Percentiles rank a stretch among this genome's conserved stretches.
Evolutionary conservation across 2,797 vertebrate genomes (phyloP).

Genomic region (Alosa sapidissima): DNA sequence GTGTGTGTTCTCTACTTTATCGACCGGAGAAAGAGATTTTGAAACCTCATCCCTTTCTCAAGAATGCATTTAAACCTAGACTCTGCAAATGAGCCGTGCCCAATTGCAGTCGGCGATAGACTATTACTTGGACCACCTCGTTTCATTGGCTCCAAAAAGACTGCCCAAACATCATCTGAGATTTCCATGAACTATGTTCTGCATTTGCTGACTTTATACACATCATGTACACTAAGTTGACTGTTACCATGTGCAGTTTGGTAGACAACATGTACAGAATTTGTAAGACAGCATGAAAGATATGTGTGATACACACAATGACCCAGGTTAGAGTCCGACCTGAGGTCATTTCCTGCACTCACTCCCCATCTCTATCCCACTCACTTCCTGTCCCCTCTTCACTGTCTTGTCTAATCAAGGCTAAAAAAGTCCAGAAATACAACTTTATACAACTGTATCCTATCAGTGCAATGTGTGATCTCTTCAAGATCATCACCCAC

Average conservation of each 20-base stretch:
- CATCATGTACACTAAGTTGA: too few species aligned
- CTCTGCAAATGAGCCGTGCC: not conserved
- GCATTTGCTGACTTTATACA: too few species aligned
- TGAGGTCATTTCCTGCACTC: too few species aligned
- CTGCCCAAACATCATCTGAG: not conserved
- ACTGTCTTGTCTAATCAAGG: too few species aligned
- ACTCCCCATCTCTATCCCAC: too few species aligned
- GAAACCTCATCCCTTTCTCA: not conserved
- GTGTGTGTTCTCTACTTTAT: slow-evolving; percentile 4
- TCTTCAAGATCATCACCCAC: too few species aligned
- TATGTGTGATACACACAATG: not conserved
- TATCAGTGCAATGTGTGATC: not conserved
- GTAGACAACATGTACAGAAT: too few species aligned
- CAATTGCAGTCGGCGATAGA: not conserved
- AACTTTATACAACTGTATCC: not conserved
- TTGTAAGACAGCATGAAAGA: not conserved
- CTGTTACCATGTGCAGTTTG: too few species aligned
- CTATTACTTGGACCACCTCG: slow-evolving; percentile 4
- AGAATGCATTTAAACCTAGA: not conserved
- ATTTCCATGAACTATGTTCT: not conserved
- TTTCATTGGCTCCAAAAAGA: not conserved
- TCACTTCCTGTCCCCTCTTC: too few species aligned
- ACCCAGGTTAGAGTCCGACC: too few species aligned
- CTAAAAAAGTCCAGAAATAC: too few species aligned
- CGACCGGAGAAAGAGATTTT: slow-evolving; percentile 12